Percentiles rank a stretch among this genome's conserved stretches.
phyloP scores from a whole-genome alignment of 2,797 vertebrate species.

The Aselliscus stoliczkanus region DNA sequence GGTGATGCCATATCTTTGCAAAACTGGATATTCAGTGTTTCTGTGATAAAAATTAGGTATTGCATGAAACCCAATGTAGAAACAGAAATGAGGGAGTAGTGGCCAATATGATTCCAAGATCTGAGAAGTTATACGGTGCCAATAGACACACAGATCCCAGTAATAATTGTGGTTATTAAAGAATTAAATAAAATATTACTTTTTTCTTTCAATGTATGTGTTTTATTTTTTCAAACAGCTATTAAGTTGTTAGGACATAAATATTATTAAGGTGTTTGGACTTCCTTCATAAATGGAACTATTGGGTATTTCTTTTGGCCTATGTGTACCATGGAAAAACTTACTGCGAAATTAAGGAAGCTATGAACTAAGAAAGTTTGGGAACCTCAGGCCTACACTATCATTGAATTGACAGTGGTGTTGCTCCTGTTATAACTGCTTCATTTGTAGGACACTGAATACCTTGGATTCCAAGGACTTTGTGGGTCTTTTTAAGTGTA shows the following conservation, averaged over 20 bases:
- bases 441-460: background rate
- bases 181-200: slow-evolving; percentile 6
- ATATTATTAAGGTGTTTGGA: slow-evolving; percentile 22
- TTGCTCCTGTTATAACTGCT: background rate
- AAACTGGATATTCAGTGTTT: background rate
- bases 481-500: background rate
- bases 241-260: background rate
- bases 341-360: background rate
- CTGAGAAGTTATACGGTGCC: background rate
- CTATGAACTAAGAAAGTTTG: background rate
- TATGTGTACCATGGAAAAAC: background rate
- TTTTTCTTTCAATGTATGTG: background rate
- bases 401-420: background rate
- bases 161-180: background rate
- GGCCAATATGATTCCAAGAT: background rate
- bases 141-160: background rate
- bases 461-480: background rate
- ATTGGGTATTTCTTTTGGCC: slow-evolving; percentile 17
- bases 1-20: background rate
- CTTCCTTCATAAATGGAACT: background rate
- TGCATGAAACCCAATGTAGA: background rate
- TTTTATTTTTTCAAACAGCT: background rate
- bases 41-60: background rate
- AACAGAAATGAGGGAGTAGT: background rate
- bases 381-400: background rate